Base-by-base conservation (phyloP, 2,113 vertebrate genomes). In the Osmerus mordax region DNA sequence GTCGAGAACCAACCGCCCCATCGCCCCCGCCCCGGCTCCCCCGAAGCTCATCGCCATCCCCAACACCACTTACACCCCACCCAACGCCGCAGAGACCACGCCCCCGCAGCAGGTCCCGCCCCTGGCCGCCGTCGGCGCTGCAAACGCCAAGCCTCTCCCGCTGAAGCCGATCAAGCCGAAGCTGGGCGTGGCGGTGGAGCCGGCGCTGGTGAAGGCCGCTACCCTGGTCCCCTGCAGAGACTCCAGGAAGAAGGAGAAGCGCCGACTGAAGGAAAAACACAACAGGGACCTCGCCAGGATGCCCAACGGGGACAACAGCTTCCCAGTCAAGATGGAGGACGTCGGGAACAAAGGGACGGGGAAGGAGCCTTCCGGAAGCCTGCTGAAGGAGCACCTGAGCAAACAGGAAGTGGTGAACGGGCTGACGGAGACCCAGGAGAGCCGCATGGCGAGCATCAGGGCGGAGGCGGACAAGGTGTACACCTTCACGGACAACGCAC, bases 401-500 rank as follows among this genome's bases (percentile, higher is more conserved):
- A 99, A 98, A 83, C 95, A 90, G 76, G 98, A 99, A 66, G 91
- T 94, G 70, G 75, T 93, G 23, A 98, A 96, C 7, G 95, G 96
- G 41, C 78, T 95, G 59, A 91, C 89, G 0, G 98, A 98, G 79
- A 94, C 94, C 69, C 96, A 96, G 83, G 98, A 98, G 88, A 99
- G 97, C 81, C 91, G 97, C 55, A 98, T 99, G 96, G 97, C 97
- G 7, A 99, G 97, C 58, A 99, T 99, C 87, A 94, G 98, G 69
- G 97, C 98, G 0, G 98, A 99, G 87, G 97, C 98, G 0, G 98
- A 99, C 85, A 99, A 99, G 87, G 98, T 99, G 60, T 99, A 99
- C 91, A 99, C 96, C 0, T 99, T 99, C 84, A 98, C 98, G 0
- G 98, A 99, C 91, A 99, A 99, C 2, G 96, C 98, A 0, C 98